Evolutionary conservation across 2,113 vertebrate species (phyloP).

Genomic region (Ictalurus punctatus): DNA sequence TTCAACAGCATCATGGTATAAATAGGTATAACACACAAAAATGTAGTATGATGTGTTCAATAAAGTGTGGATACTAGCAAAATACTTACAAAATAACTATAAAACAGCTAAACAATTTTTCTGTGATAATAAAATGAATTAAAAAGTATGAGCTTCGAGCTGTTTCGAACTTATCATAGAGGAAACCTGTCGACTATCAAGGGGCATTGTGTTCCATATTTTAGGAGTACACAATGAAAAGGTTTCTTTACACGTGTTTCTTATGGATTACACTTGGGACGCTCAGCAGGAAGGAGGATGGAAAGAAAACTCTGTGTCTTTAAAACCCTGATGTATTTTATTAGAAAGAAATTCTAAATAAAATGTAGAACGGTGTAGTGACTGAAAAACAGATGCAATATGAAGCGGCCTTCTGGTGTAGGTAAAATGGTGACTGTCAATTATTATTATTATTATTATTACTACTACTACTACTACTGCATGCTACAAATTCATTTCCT

Average conservation of each 20-base stretch:
- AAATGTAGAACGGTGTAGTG: neutral
- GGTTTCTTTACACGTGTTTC: neutral
- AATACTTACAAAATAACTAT: neutral
- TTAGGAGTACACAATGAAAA: neutral
- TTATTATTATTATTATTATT: constrained; percentile 3
- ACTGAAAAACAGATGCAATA: neutral
- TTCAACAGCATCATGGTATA: neutral
- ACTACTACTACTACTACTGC: neutral
- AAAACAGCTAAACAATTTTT: neutral
- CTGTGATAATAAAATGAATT: neutral
- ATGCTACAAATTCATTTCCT: neutral
- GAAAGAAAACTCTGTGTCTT: neutral
- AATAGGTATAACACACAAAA: neutral
- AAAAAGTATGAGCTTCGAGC: neutral
- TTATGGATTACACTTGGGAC: neutral
- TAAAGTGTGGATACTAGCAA: neutral
- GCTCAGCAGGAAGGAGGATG: too few relatives aligned
- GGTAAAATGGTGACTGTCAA: neutral
- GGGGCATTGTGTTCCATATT: neutral
- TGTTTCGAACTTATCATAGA: neutral
- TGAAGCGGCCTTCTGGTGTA: neutral
- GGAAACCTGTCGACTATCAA: neutral
- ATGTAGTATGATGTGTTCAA: neutral
- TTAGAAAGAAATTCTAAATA: neutral
- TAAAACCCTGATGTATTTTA: neutral